These are phyloP conservation scores for Charina bottae DNA, from an alignment of 2,113 vertebrate genomes.

Conservation along the genomic window DNA sequence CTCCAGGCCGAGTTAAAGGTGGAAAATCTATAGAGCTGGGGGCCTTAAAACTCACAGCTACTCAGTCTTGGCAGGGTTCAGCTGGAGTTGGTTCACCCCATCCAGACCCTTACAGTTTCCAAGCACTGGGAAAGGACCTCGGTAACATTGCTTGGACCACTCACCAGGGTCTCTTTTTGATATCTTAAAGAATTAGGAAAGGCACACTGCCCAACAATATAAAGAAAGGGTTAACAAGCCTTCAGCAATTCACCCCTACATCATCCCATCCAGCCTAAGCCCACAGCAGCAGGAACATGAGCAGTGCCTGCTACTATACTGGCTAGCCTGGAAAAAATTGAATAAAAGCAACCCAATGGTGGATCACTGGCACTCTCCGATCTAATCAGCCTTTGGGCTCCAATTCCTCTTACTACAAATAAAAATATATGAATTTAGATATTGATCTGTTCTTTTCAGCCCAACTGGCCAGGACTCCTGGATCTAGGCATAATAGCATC, in stretches of 20 bases:
- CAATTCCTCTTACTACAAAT: neutral
- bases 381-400: neutral
- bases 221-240: neutral
- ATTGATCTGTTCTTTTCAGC: neutral
- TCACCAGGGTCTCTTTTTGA: neutral
- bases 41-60: no score
- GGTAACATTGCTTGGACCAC: no score
- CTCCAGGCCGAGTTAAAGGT: no score
- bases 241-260: neutral
- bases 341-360: neutral
- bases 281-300: neutral
- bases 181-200: neutral
- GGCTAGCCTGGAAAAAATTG: neutral
- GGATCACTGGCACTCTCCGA: neutral
- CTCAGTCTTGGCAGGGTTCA: no score
- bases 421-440: neutral
- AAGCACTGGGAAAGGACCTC: no score
- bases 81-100: no score
- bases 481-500: neutral
- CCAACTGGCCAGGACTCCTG: neutral
- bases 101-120: no score
- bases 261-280: neutral
- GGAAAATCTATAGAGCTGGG: no score
- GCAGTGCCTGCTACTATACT: neutral
- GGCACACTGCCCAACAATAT: neutral